Evolutionary conservation across 2,797 vertebrate species (phyloP).

Genomic region (Sebastes kiyomatsui): DNA sequence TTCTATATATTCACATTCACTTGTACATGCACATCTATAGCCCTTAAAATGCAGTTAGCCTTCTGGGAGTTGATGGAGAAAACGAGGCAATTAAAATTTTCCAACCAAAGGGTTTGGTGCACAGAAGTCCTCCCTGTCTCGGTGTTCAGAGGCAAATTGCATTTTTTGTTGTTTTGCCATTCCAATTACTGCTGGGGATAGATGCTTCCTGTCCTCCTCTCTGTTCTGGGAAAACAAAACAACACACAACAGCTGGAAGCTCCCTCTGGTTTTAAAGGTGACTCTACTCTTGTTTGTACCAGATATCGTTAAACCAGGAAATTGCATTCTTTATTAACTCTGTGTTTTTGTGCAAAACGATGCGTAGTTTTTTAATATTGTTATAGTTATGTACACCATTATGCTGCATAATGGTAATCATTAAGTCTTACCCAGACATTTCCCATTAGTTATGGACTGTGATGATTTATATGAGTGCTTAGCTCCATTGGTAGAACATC

Average conservation of each 20-base stretch:
- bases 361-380: background rate
- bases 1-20: background rate
- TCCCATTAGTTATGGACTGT: background rate
- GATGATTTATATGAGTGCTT: background rate
- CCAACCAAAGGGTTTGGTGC: conserved; percentile 34
- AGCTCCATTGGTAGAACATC: background rate
- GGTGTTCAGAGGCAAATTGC: conserved; percentile 50
- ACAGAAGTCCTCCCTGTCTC: conserved; percentile 35
- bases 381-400: background rate
- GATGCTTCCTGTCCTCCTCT: conserved; percentile 31
- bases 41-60: background rate
- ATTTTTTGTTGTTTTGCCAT: conserved; percentile 46
- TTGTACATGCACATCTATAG: background rate
- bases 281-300: conserved; percentile 3
- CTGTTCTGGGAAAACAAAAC: conserved; percentile 40
- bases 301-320: background rate
- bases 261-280: conserved; percentile 26
- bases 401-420: background rate
- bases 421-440: conserved; percentile 1
- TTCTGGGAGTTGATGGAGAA: conserved; percentile 15
- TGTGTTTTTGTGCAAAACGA: background rate
- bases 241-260: conserved; percentile 30
- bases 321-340: background rate
- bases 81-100: conserved; percentile 31
- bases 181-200: conserved; percentile 47